Base-by-base conservation (phyloP, 2,113 vertebrate species). In the Notothenia rossii region DNA sequence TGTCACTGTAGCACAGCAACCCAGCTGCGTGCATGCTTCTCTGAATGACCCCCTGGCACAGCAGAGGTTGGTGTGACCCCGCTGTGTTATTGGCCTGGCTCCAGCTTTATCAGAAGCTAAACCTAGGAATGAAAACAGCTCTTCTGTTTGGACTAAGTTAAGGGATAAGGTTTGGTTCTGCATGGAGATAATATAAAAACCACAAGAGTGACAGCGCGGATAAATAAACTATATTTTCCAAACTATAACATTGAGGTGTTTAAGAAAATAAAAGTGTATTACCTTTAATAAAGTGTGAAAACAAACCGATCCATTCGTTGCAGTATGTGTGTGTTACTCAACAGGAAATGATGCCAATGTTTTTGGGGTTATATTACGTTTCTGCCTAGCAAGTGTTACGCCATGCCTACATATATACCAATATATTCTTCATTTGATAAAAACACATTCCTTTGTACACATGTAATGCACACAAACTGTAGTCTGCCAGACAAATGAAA, bases 91-190 rank as follows among this genome's bases (percentile, higher is more conserved):
- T 89, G 89, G 68, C 81, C 77, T 17, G 89, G 87, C 89, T 93
- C 88, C 69, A 12, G 82, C 79, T 73, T 77, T 73, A 86, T 89
- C 84, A 61, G 67, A 71, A 72, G 86, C 85, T 3, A 62, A 82
- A 72, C 72, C 46, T 53, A 78, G 81, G 86, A 92, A 91, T 90
- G 87, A 93, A 92, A 93, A 94, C 90, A 91, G 72, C 72, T 11
- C 76, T 88, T 84, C 71, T 91, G 89, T 89, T 93, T 90, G 86
- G 89, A 91, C 90, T 89, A 59, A 86, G 86, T 80, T 81, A 87
- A 75, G 85, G 87, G 84, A 84, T 53, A 73, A 78, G 82, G 58
- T 36, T 72, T 17, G 22, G 63, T 66, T 67, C 55, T 50, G 70
- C 72, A 72, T 83, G 45, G 56, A 25, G 77, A 90, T 66, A 10